Evolutionary conservation across 2,797 vertebrate genomes (phyloP).

Genomic region (Oryzias dopingdopingensis): DNA sequence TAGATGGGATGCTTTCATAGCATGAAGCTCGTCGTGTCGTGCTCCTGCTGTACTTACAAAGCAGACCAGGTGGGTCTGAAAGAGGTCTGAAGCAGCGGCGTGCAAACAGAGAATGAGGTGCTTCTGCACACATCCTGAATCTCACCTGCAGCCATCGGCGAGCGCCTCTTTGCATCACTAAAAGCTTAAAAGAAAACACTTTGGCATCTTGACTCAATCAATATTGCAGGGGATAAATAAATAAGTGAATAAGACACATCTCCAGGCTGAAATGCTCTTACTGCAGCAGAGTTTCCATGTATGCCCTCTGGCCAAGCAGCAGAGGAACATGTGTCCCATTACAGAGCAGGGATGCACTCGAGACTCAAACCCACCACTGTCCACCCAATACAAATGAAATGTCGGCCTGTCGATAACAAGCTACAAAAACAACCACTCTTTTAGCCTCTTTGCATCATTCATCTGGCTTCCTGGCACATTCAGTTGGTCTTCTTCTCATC

Average conservation of each 20-base stretch:
- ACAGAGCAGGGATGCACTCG: constrained; percentile 22
- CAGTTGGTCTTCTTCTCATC: constrained; percentile 11
- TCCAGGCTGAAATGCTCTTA: constrained; percentile 70
- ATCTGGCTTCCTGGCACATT: constrained; percentile 4
- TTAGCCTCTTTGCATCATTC: not conserved
- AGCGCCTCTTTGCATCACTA: constrained; percentile 46
- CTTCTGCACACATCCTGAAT: constrained; percentile 35
- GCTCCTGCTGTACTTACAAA: constrained; percentile 61
- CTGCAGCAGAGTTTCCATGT: constrained; percentile 57
- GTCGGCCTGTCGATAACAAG: constrained; percentile 2
- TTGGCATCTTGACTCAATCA: constrained; percentile 57
- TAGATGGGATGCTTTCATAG: constrained; percentile 77
- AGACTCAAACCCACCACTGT: constrained; percentile 21
- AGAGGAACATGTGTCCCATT: constrained; percentile 64
- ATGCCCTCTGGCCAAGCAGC: constrained; percentile 63
- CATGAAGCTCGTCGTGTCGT: constrained; percentile 59
- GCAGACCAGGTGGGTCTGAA: constrained; percentile 17
- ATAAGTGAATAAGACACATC: constrained; percentile 65
- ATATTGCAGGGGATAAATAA: constrained; percentile 73
- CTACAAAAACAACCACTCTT: not conserved
- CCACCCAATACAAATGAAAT: constrained; percentile 8
- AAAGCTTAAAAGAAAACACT: constrained; percentile 66
- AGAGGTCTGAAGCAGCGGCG: constrained; percentile 2
- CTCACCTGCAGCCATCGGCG: constrained; percentile 61
- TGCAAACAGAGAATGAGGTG: constrained; percentile 1